phyloP scores from a whole-genome alignment of 2,797 vertebrate species.

The Corythornis leucogaster region DNA sequence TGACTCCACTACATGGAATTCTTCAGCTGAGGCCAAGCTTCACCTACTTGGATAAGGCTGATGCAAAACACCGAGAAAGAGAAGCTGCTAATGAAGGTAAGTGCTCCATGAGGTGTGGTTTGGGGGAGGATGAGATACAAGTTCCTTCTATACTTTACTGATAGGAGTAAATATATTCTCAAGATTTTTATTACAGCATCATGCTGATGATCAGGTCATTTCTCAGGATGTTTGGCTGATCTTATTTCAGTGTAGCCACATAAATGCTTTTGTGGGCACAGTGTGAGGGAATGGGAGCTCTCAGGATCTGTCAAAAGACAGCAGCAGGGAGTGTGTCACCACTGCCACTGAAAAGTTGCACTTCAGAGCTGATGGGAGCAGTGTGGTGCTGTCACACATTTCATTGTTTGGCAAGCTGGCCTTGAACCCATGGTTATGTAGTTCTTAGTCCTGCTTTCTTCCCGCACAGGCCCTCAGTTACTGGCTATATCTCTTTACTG shows the following conservation, averaged over 20 bases:
- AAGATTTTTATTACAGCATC: neutral
- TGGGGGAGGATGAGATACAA: neutral
- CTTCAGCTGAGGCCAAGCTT: conserved; percentile 97
- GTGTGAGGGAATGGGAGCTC: neutral
- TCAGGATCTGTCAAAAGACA: neutral
- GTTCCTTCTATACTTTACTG: neutral
- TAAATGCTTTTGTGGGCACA: neutral
- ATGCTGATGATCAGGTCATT: neutral
- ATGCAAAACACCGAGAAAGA: conserved; percentile 92
- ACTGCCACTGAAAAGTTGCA: neutral
- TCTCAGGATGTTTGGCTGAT: neutral
- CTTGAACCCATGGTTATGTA: neutral
- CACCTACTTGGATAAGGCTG: conserved; percentile 95
- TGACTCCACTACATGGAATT: conserved; percentile 96
- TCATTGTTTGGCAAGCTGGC: neutral
- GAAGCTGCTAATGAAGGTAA: conserved; percentile 95
- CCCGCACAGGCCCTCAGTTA: neutral
- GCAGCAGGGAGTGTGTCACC: neutral
- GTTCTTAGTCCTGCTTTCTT: neutral
- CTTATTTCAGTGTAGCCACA: neutral
- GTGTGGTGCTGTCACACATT: neutral
- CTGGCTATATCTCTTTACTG: neutral
- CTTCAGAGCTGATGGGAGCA: neutral
- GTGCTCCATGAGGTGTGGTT: neutral
- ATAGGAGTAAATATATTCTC: neutral